Base-by-base conservation (phyloP, 2,888 invertebrate genomes). In the Limnephilus lunatus region DNA sequence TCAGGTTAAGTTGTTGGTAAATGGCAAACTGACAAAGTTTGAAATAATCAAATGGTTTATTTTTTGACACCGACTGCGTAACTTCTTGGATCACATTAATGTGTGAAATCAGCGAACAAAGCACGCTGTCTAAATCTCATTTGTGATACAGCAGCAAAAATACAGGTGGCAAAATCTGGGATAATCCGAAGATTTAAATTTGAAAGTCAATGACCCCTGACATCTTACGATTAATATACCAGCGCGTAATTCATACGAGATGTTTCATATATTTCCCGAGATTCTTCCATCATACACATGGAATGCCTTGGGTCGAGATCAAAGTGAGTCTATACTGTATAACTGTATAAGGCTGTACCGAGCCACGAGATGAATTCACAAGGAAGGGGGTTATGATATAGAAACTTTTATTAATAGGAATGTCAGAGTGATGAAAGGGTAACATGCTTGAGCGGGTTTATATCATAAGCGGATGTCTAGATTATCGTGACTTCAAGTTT, bases 401-500 rank as follows among this genome's bases (percentile, higher is more conserved):
- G 32, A 83, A 83, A 83, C 83, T 83, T 83, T 83, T 83, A 83
- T 83, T 83, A 83, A 35, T 35, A 83, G 83, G 83, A 83, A 83
- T 83, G 82, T 82, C 31, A 31, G 83, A 35, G 83, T 35, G 83
- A 83, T 83, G 83, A 83, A 83, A 83, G 83, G 83, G 83, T 83
- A 83, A 83, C 83, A 19, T 25, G 83, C 31, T 31, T 83, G 32
- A 68, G 68, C 4, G 25, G 19, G 25, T 68, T 68, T 19, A 68
- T 68, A 68, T 68, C 68, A 25, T 68, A 68, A 68, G 68, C 19
- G 68, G 5, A 25, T 4, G 19, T 68, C 68, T 68, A 68, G 19
- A 68, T 68, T 68, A 68, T 68, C 68, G 4, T 68, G 68, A 19
- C 68, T 68, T 15, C 25, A 19, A 25, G 19, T 68, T 53, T 7